Conservation (phyloP, 2,888 invertebrate genomes). For the Neria commutata region DNA sequence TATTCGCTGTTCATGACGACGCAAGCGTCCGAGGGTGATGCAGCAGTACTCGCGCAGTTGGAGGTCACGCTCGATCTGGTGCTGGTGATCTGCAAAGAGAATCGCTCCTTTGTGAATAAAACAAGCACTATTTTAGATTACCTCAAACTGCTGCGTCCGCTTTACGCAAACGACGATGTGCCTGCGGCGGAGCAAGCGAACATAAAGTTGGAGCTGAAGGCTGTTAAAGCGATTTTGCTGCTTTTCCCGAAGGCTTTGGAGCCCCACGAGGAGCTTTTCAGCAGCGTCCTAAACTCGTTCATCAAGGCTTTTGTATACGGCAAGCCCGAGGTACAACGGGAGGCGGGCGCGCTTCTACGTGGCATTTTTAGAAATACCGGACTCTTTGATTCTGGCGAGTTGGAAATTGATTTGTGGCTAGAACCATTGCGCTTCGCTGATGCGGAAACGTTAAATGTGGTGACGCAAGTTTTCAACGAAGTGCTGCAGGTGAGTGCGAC, state of each 20-base stretch:
- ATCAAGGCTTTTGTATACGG: constrained; percentile 64
- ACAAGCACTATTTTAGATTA: constrained; percentile 58
- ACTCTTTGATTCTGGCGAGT: constrained; percentile 67
- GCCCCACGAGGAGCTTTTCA: constrained; percentile 65
- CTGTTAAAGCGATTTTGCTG: constrained; percentile 56
- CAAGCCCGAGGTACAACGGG: constrained; percentile 57
- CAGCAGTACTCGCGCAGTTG: constrained; percentile 55
- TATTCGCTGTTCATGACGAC: constrained; percentile 50
- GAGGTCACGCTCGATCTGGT: constrained; percentile 56
- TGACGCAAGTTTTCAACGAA: constrained; percentile 46
- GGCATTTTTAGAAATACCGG: constrained; percentile 69
- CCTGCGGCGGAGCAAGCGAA: neutral
- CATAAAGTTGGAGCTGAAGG: constrained; percentile 53
- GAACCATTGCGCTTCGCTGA: constrained; percentile 59
- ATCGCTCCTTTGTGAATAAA: constrained; percentile 57
- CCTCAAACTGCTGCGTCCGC: constrained; percentile 54
- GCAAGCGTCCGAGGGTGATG: constrained; percentile 7
- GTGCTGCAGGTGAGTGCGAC: constrained; percentile 37
- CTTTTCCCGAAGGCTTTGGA: constrained; percentile 65
- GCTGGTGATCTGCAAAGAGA: constrained; percentile 54
- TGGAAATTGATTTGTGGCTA: constrained; percentile 73
- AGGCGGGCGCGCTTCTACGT: constrained; percentile 66
- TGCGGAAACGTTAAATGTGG: constrained; percentile 42
- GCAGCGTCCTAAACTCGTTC: constrained; percentile 66
- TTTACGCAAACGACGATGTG: constrained; percentile 45